phyloP scores from a whole-genome alignment of 2,113 vertebrate genomes.

The Riparia riparia region DNA sequence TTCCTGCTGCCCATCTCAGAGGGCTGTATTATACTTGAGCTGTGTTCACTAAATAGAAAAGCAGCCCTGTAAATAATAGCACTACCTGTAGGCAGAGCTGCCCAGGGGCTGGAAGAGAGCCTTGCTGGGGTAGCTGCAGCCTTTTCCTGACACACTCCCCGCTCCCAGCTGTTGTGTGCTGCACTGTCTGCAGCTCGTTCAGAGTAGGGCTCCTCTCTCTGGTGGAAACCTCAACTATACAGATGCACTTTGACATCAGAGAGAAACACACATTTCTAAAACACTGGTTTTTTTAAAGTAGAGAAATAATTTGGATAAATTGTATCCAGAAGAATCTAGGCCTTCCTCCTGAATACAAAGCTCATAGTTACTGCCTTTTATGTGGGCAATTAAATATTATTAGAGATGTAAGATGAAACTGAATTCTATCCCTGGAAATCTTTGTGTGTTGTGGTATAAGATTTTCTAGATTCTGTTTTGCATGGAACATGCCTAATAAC shows the following conservation, averaged over 20 bases:
- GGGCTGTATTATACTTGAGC: neutral
- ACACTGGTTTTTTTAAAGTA: neutral
- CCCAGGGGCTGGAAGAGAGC: neutral
- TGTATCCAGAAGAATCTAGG: neutral
- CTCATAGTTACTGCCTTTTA: neutral
- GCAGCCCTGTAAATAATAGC: neutral
- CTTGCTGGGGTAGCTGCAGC: neutral
- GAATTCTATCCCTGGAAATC: neutral
- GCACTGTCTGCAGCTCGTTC: neutral
- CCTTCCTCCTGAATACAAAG: neutral
- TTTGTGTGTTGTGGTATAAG: neutral
- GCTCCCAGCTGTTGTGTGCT: neutral
- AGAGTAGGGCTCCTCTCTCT: neutral
- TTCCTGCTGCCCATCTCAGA: neutral
- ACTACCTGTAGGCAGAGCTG: neutral
- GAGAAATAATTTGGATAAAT: neutral
- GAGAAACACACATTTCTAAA: neutral
- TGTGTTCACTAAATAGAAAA: rapidly evolving
- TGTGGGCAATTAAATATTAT: neutral
- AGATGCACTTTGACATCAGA: neutral
- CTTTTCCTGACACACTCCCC: neutral
- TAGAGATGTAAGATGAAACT: neutral
- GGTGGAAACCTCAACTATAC: rapidly evolving
- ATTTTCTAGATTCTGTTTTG: neutral
- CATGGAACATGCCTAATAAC: neutral